Percentiles rank a stretch among this genome's conserved stretches.
phyloP scores from a whole-genome alignment of 2,797 vertebrate genomes.

The Carduelis carduelis region DNA sequence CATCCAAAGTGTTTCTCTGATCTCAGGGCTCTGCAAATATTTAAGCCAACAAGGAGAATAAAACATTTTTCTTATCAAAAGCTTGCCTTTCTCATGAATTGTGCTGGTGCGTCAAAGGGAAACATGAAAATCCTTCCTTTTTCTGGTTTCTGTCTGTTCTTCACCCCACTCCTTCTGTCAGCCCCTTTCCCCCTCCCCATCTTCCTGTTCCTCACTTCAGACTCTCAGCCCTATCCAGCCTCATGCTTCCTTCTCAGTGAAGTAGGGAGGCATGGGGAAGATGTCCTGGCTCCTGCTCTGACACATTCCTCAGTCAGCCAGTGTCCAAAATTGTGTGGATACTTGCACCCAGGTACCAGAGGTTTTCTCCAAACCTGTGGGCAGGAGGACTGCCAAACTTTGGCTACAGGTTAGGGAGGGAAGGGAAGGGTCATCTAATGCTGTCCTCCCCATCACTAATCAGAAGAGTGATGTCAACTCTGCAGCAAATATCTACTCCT shows the following conservation, averaged over 20 bases:
- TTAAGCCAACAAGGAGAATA: conserved; percentile 35
- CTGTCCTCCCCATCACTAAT: background rate
- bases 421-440: background rate
- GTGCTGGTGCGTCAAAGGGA: background rate
- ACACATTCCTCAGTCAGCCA: background rate
- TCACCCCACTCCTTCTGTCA: background rate
- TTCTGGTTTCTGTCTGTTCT: conserved; percentile 40
- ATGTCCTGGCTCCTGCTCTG: background rate
- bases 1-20: conserved; percentile 21
- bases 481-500: background rate
- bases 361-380: background rate
- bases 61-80: conserved; percentile 42
- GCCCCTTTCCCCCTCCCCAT: background rate
- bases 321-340: background rate
- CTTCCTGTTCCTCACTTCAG: background rate
- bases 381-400: background rate
- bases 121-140: conserved; percentile 1
- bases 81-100: conserved; percentile 19
- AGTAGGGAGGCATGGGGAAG: background rate
- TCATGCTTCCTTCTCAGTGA: background rate
- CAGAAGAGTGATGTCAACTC: background rate
- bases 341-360: background rate
- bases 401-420: background rate
- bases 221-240: background rate
- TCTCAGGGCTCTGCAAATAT: conserved; percentile 16